Evolutionary conservation across 2,888 invertebrate species (phyloP).

Genomic region (Tenthredo amoena): DNA sequence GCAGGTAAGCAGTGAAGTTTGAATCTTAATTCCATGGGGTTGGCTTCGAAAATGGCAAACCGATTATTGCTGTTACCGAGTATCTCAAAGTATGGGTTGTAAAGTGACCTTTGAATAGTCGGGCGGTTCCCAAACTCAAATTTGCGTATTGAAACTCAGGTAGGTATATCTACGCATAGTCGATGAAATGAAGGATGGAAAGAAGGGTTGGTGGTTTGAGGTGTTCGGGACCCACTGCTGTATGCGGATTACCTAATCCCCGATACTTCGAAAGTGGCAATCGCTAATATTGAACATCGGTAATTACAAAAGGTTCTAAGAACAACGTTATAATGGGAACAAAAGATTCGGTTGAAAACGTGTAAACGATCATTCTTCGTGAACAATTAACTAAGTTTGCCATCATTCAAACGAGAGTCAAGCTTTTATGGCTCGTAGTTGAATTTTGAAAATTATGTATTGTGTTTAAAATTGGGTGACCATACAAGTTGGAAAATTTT

Average conservation of each 20-base stretch:
- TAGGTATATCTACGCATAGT: background rate
- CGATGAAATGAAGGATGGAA: background rate
- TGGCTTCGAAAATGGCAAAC: background rate
- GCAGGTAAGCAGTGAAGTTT: background rate
- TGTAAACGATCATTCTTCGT: background rate
- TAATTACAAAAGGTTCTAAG: background rate
- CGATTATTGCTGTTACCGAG: background rate
- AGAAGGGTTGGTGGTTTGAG: background rate
- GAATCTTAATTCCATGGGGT: background rate
- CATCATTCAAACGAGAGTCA: background rate
- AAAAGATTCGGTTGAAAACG: background rate
- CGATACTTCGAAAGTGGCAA: slow-evolving; percentile 8
- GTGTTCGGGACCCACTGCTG: background rate
- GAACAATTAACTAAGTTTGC: background rate
- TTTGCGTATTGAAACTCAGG: background rate
- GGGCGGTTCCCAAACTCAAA: background rate
- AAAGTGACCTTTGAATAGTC: background rate
- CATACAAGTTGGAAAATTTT: background rate
- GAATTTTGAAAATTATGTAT: background rate
- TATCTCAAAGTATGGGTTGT: background rate
- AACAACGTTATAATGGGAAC: background rate
- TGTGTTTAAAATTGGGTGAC: background rate
- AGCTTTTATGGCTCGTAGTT: background rate
- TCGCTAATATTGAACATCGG: background rate
- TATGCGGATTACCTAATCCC: background rate